Percentiles rank a stretch among this genome's conserved stretches.
phyloP scores from a whole-genome alignment of 2,797 vertebrate genomes.

The Sternarchorhynchus goeldii region DNA sequence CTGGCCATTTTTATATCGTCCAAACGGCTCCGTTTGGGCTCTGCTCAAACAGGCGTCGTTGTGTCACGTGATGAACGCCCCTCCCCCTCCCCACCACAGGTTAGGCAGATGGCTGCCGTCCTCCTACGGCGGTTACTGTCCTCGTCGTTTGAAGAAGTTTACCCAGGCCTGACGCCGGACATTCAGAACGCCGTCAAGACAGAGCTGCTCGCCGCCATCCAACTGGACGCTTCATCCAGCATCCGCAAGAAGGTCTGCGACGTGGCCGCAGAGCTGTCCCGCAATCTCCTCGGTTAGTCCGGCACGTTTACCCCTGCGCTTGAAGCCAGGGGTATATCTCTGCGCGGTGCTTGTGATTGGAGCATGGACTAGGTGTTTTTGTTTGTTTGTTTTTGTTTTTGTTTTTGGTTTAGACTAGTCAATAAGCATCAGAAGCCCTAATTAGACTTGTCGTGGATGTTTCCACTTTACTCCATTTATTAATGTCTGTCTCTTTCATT shows the following conservation, averaged over 20 bases:
- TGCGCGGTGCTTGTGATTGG: background rate
- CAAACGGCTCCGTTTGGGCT: too few relatives aligned
- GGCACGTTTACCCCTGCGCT: too few relatives aligned
- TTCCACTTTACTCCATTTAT: background rate
- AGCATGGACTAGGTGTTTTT: background rate
- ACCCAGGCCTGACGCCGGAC: constrained; percentile 86
- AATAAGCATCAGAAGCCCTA: too few relatives aligned
- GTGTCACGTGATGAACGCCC: too few relatives aligned
- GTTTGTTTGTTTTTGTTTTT: background rate
- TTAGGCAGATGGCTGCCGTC: constrained; percentile 96
- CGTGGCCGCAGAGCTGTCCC: constrained; percentile 92
- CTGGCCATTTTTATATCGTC: too few relatives aligned
- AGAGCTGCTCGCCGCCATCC: constrained; percentile 90
- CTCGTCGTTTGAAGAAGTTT: constrained; percentile 95
- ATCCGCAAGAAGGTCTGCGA: constrained; percentile 97
- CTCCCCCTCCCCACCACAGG: constrained; percentile 68
- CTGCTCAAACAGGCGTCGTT: too few relatives aligned
- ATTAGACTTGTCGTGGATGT: background rate
- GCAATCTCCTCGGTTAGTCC: constrained; percentile 90
- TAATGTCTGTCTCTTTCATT: background rate
- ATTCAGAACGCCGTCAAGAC: constrained; percentile 91
- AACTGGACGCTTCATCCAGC: constrained; percentile 84
- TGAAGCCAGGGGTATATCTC: background rate
- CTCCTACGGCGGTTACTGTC: constrained; percentile 92
- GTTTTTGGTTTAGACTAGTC: background rate